Base-by-base conservation (phyloP, 35 echinoderm and acorn worm species). In the Hemicentrotus pulcherrimus region DNA sequence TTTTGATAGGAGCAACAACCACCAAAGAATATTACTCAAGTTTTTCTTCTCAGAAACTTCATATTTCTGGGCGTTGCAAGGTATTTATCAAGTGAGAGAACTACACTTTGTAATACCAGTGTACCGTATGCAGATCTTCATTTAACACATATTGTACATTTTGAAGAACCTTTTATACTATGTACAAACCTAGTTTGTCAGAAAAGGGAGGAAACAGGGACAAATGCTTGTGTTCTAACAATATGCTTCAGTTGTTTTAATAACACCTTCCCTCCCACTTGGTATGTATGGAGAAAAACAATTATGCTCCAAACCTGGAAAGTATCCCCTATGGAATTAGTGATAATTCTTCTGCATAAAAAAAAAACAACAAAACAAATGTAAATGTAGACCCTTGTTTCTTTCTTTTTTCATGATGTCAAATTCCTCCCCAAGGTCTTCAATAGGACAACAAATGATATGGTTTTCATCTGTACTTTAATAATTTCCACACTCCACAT, bases 401-500 rank as follows among this genome's bases (percentile, higher is more conserved):
- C 19, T 8, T 78, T n/a, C n/a, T n/a, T 78, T 71, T 78, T 78
- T 22, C 7, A 78, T 28, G 65, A 78, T 28, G 65, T 28, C 7
- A n/a, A 78, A 78, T 78, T 78, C 65, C 65, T 28, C 18, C 65
- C 65, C n/a, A 78, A 78, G 65, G 65, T 78, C 24, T 18, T 22
- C 65, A 78, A 78, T 78, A 78, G 31, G 3, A 90, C 9, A 33
- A 15, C 2, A 85, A 85, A 86, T 86, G 1, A 86, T 13, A 89
- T 32, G 87, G 12, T 90, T 19, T 47, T 47, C 31, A 2, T 41
- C 32, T 90, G 88, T 90, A 90, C 88, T 90, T 90, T 33, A 90
- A 7, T 90, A 47, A 90, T 90, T 90, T 90, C 32, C 88, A 90
- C 88, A 18, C 88, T 45, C 88, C 46, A 90, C 32, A 90, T 90